Percentiles rank a stretch among this genome's conserved stretches.
Conservation (phyloP, 2,888 invertebrate genomes). For the Drosophila histrio region DNA sequence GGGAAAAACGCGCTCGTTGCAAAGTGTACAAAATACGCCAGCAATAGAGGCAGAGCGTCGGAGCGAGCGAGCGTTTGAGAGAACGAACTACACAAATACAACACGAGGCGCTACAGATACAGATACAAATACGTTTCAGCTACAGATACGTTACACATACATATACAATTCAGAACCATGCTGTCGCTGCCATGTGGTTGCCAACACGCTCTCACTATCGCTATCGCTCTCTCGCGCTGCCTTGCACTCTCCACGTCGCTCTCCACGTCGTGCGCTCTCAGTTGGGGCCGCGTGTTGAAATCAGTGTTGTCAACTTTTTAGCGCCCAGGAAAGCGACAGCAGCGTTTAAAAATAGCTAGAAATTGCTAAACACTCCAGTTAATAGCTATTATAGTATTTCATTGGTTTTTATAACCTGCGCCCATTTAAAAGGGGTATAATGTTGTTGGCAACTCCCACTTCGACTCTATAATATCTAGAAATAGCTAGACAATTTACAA, state of each 20-base stretch:
- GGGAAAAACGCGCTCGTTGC: slow-evolving; percentile 63
- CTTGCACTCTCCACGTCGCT: neutral
- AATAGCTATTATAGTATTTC: too few relatives aligned
- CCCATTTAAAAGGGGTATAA: too few relatives aligned
- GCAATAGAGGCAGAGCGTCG: slow-evolving; percentile 24
- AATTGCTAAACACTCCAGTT: too few relatives aligned
- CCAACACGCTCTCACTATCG: slow-evolving; percentile 20
- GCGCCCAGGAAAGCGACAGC: too few relatives aligned
- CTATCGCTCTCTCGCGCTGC: slow-evolving; percentile 1
- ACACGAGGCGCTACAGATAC: slow-evolving; percentile 30
- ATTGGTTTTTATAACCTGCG: too few relatives aligned
- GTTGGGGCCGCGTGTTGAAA: slow-evolving; percentile 57
- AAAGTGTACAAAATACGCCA: slow-evolving; percentile 58
- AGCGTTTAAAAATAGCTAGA: too few relatives aligned
- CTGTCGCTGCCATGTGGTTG: slow-evolving; percentile 19
- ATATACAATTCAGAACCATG: slow-evolving; percentile 12
- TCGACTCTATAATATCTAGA: too few relatives aligned
- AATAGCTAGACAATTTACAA: too few relatives aligned
- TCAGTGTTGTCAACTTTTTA: too few relatives aligned
- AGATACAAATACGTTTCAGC: slow-evolving; percentile 17
- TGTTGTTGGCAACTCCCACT: too few relatives aligned
- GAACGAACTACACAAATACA: slow-evolving; percentile 28
- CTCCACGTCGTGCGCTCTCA: neutral
- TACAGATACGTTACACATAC: slow-evolving; percentile 19
- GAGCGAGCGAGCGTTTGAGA: slow-evolving; percentile 28